A percentile compares a stretch with the other conserved stretches of the same genome.
phyloP scores from a whole-genome alignment of 2,888 invertebrate species.

The Cheilosia vernalis region DNA sequence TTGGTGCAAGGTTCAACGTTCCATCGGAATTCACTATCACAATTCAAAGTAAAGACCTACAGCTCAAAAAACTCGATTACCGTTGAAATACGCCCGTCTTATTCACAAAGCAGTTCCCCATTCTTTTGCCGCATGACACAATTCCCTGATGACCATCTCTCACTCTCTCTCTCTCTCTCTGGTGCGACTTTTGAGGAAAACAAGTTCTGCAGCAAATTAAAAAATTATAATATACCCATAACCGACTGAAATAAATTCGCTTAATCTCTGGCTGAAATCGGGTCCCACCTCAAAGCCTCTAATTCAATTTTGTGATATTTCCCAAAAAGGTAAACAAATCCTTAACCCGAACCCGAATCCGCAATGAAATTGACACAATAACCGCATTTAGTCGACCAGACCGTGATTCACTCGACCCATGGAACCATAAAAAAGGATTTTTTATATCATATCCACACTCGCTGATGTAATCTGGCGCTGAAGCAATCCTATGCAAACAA shows the following conservation, averaged over 20 bases:
- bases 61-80: no score
- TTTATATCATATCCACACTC: constrained; percentile 42
- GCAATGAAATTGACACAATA: constrained; percentile 56
- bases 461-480: constrained; percentile 53
- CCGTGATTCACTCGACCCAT: constrained; percentile 37
- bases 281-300: constrained; percentile 39
- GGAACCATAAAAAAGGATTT: constrained; percentile 71
- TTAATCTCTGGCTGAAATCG: constrained; percentile 27
- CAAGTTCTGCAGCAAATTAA: constrained; percentile 13
- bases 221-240: constrained; percentile 10
- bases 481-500: constrained; percentile 64
- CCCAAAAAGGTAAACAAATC: constrained; percentile 62
- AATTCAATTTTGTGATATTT: constrained; percentile 66
- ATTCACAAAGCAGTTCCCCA: no score
- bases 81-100: no score
- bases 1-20: no score
- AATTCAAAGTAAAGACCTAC: no score
- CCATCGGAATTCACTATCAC: no score
- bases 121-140: background rate
- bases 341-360: constrained; percentile 36
- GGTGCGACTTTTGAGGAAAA: background rate
- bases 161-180: background rate
- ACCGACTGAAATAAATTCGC: constrained; percentile 25
- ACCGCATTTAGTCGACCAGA: constrained; percentile 48
- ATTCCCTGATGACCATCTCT: background rate